A percentile compares a stretch with the other conserved stretches of the same genome.
Evolutionary conservation across 1,140 invertebrate species (phyloP).

Genomic region (Ooceraea biroi): DNA sequence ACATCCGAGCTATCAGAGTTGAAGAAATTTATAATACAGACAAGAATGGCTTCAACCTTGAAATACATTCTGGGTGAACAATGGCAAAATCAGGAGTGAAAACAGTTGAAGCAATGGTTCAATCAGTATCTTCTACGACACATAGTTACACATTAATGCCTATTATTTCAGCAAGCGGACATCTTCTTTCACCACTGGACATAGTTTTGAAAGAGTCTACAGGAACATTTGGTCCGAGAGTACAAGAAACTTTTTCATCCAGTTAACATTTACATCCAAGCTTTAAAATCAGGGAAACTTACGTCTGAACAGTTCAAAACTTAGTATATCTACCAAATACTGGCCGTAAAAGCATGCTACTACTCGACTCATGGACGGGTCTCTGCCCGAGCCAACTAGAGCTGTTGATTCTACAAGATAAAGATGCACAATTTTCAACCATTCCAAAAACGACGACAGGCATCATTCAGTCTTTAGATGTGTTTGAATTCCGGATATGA

Average conservation of each 20-base stretch:
- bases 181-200: conserved; percentile 11
- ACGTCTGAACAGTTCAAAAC: background rate
- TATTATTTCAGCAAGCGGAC: conserved; percentile 22
- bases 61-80: too few relatives aligned
- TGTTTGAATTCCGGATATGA: too few relatives aligned
- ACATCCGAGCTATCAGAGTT: background rate
- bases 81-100: too few relatives aligned
- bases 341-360: conserved; percentile 23
- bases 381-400: background rate
- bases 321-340: conserved; percentile 19
- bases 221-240: too few relatives aligned
- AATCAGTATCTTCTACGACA: too few relatives aligned
- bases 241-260: too few relatives aligned
- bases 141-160: conserved; percentile 26
- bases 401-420: conserved; percentile 4
- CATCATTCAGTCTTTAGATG: too few relatives aligned
- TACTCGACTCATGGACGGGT: conserved; percentile 5
- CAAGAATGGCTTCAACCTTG: too few relatives aligned
- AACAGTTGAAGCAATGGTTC: too few relatives aligned
- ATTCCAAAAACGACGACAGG: too few relatives aligned
- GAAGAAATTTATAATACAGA: too few relatives aligned
- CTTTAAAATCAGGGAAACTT: background rate
- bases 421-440: conserved; percentile 1
- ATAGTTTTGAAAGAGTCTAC: conserved; percentile 6
- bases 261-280: too few relatives aligned